These are phyloP conservation scores for Eurosta solidaginis DNA, from an alignment of 1,140 invertebrate genomes.

Conservation along the genomic window DNA sequence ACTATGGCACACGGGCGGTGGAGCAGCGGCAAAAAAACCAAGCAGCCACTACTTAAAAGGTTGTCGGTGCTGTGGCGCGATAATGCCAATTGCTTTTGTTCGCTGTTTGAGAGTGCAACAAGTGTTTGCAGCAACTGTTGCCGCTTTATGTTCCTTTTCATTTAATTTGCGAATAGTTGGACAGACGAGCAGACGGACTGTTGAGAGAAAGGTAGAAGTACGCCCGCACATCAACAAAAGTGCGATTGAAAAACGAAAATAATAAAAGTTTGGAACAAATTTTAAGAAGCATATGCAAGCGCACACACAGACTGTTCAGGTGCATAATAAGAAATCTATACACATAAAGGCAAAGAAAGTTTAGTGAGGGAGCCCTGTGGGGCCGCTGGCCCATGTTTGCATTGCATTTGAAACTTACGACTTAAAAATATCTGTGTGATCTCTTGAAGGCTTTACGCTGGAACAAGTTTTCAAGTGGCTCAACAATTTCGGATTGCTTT, in stretches of 20 bases:
- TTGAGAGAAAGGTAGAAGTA: background rate
- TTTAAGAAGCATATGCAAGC: background rate
- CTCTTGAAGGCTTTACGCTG: too few species aligned
- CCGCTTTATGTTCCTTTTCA: background rate
- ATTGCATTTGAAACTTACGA: too few species aligned
- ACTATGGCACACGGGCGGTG: background rate
- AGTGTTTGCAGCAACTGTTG: conserved; percentile 6
- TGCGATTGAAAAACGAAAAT: background rate
- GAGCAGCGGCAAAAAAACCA: background rate
- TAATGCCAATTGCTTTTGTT: background rate
- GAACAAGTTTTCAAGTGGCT: too few species aligned
- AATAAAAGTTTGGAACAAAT: background rate
- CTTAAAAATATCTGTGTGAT: too few species aligned
- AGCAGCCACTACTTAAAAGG: background rate
- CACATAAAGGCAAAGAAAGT: too few species aligned
- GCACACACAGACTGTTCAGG: background rate
- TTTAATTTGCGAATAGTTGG: too few species aligned
- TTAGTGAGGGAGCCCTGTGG: too few species aligned
- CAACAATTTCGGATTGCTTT: too few species aligned
- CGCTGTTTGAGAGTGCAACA: background rate
- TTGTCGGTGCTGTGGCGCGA: background rate
- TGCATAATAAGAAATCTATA: too few species aligned
- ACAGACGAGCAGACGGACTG: too few species aligned
- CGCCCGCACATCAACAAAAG: background rate
- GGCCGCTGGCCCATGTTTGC: too few species aligned